Base-by-base conservation (phyloP, 2,113 vertebrate genomes). In the Esox niger region DNA sequence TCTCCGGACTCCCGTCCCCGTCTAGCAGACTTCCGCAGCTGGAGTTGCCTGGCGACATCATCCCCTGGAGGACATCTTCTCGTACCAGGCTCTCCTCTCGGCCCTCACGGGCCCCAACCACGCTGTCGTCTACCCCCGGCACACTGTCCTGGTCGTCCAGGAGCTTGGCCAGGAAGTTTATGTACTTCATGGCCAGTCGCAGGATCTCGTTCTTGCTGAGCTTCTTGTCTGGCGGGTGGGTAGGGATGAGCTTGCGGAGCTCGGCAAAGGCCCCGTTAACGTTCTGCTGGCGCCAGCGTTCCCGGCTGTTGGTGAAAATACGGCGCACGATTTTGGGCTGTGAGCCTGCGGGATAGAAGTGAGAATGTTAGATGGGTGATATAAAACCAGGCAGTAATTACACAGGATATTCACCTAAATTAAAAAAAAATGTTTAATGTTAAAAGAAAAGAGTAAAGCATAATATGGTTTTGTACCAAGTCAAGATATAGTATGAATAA, bases 171-270 rank as follows among this genome's bases (percentile, higher is more conserved):
- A 95, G 84, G 87, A 95, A 95, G 86, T 94, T 92, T 85, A 95
- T 95, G 81, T 95, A 95, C 79, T 94, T 94, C 94, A 95, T 95
- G 20, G 94, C 92, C 76, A 95, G 86, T 47, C 94, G 93, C 35
- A 95, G 79, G 60, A 95, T 95, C 87, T 95, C 94, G 0, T 95
- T 95, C 84, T 95, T 95, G 90, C 94, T 95, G 30, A 95, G 93
- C 58, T 95, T 95, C 77, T 94, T 94, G 83, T 95, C 94, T 0
- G 94, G 93, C 0, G 94, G 94, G 31, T 95, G 94, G 0, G 94
- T 94, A 55, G 94, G 94, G 62, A 95, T 93, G 72, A 95, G 92
- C 78, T 92, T 93, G 59, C 94, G 92, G 30, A 95, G 93, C 76
- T 94, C 93, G 0, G 94, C 90, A 0, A 95, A 95, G 20, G 94